These are phyloP conservation scores for Leptobrachium leishanense DNA, from an alignment of 2,113 vertebrate genomes.

Conservation along the genomic window DNA sequence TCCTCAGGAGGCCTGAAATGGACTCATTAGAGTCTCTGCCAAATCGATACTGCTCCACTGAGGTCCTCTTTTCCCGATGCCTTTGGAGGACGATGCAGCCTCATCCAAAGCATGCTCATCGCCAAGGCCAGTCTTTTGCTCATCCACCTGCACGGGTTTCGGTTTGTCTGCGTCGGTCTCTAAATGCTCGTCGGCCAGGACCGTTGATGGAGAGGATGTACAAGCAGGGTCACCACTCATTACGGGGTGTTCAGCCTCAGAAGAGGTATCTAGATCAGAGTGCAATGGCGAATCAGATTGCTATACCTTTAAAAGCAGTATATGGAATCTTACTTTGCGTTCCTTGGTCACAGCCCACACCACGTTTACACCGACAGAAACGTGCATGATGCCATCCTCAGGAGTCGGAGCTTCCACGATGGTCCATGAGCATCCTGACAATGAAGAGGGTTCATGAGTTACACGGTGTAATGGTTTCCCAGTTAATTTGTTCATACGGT, in stretches of 20 bases:
- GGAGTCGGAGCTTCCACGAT: constrained; percentile 85
- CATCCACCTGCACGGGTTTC: constrained; percentile 22
- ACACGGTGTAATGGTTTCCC: too few relatives aligned
- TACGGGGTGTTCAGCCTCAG: constrained; percentile 63
- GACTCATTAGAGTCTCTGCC: constrained; percentile 75
- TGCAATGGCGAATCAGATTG: constrained; percentile 61
- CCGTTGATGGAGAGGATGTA: background rate
- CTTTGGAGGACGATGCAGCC: constrained; percentile 49
- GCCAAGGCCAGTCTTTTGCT: constrained; percentile 38
- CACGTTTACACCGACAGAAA: constrained; percentile 83
- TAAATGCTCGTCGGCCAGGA: background rate
- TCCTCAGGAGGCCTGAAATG: constrained; percentile 63
- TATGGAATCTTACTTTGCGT: constrained; percentile 76
- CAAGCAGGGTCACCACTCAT: background rate
- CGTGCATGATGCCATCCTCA: constrained; percentile 81
- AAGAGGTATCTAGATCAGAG: constrained; percentile 67
- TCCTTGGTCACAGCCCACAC: constrained; percentile 96
- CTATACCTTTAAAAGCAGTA: too few relatives aligned
- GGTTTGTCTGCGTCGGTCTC: constrained; percentile 52
- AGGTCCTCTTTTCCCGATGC: constrained; percentile 51
- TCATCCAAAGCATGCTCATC: constrained; percentile 35
- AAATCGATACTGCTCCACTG: constrained; percentile 93
- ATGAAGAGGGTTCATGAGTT: background rate
- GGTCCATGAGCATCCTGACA: constrained; percentile 76
- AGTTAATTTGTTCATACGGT: too few relatives aligned